phyloP scores from a whole-genome alignment of 2,888 invertebrate genomes.

The Anaspis maculata region DNA sequence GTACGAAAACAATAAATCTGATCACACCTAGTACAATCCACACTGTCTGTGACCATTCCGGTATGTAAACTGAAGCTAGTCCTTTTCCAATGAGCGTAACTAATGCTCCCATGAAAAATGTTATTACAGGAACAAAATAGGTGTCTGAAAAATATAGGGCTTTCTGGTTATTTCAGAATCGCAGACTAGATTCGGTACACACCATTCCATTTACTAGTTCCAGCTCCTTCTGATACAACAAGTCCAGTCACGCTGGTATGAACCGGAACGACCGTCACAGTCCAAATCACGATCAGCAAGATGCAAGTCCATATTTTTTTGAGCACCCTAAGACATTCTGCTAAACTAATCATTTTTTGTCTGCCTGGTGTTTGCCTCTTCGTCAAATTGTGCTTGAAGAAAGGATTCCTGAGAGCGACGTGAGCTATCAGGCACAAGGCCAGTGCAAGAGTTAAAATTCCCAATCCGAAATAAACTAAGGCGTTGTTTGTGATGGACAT shows the following conservation, averaged over 20 bases:
- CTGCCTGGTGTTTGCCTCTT: neutral
- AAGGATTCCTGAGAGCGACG: neutral
- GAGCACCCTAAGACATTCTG: neutral
- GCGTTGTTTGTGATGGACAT: neutral
- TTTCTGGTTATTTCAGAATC: neutral
- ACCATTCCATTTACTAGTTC: neutral
- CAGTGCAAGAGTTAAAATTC: neutral
- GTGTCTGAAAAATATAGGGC: neutral
- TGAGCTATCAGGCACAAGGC: neutral
- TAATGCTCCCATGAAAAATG: neutral
- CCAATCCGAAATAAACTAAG: neutral
- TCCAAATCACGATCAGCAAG: neutral
- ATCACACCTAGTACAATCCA: no score
- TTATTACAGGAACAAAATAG: neutral
- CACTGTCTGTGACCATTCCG: no score
- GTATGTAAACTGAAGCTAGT: neutral
- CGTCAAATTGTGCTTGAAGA: neutral
- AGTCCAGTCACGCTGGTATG: neutral
- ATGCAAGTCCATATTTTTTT: constrained; percentile 1
- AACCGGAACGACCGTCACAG: neutral
- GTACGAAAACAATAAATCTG: neutral
- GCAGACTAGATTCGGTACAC: neutral
- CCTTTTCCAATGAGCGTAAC: neutral
- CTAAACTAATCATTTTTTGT: neutral
- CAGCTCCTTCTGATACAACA: neutral